Evolutionary conservation across 30 jellyfish, hydroid and myxozoan genomes (phyloP).

Genomic region (Pelagia noctiluca): DNA sequence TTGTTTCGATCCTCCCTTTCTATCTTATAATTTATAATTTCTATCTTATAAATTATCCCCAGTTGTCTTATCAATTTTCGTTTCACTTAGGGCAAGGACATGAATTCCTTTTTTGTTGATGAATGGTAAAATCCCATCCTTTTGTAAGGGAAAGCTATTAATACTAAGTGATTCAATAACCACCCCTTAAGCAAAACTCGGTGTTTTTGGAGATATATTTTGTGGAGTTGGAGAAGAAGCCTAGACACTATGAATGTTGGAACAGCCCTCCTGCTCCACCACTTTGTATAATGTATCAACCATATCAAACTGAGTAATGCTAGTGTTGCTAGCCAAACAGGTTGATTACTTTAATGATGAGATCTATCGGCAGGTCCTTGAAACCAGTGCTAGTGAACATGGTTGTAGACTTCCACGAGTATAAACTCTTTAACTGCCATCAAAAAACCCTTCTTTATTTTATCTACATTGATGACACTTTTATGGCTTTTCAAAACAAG

Average conservation of each 20-base stretch:
- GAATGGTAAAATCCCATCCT: constrained; percentile 17
- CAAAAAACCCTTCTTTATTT: too few species aligned
- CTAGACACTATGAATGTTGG: constrained; percentile 15
- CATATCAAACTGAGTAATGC: neutral
- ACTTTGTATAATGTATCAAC: neutral
- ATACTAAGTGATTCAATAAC: constrained; percentile 39
- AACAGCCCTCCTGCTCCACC: constrained; percentile 23
- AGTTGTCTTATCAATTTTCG: constrained; percentile 2
- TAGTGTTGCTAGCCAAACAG: neutral
- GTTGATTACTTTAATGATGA: too few species aligned
- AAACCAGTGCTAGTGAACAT: too few species aligned
- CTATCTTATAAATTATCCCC: constrained; percentile 10
- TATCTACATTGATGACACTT: too few species aligned
- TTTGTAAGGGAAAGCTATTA: constrained; percentile 23
- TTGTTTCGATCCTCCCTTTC: constrained; percentile 1
- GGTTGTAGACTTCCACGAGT: too few species aligned
- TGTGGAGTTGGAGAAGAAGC: constrained; percentile 33
- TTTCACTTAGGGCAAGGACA: constrained; percentile 36
- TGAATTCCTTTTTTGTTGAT: constrained; percentile 33
- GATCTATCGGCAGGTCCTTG: too few species aligned
- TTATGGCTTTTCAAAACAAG: too few species aligned
- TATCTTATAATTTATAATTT: constrained; percentile 1
- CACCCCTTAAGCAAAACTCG: constrained; percentile 11
- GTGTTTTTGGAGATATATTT: constrained; percentile 12
- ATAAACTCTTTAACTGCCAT: too few species aligned